These are phyloP conservation scores for Cydia amplana DNA, from an alignment of 1,140 invertebrate species.

Conservation along the genomic window DNA sequence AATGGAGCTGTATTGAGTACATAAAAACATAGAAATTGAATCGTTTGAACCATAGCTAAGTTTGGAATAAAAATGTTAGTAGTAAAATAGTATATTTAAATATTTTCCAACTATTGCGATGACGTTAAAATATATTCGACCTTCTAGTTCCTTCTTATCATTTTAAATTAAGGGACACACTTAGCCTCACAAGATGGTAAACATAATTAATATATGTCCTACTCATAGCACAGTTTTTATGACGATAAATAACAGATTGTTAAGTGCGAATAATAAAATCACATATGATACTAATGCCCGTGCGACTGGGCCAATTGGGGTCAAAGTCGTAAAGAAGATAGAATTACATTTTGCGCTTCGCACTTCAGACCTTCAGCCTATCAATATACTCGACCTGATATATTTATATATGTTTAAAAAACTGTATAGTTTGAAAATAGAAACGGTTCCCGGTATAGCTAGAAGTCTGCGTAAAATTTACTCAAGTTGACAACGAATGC, in stretches of 20 bases:
- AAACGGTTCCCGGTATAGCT: too few species aligned
- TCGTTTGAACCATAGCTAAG: too few species aligned
- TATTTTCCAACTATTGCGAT: too few species aligned
- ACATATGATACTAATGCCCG: constrained; percentile 63
- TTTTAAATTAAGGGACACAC: not conserved
- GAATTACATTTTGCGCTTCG: constrained; percentile 82
- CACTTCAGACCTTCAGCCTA: constrained; percentile 13
- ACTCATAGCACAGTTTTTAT: not conserved
- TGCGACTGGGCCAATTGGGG: constrained; percentile 62
- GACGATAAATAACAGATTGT: constrained; percentile 15
- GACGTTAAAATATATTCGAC: too few species aligned
- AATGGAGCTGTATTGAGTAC: too few species aligned
- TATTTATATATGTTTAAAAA: not conserved
- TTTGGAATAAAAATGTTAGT: too few species aligned
- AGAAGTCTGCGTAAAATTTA: too few species aligned
- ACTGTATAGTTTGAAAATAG: too few species aligned
- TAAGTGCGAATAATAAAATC: constrained; percentile 54
- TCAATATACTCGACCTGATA: not conserved
- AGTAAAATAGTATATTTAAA: too few species aligned
- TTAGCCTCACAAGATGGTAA: not conserved
- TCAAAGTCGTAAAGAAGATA: constrained; percentile 66
- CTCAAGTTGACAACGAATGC: too few species aligned
- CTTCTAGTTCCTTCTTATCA: too few species aligned
- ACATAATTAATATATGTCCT: not conserved
- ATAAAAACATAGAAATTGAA: too few species aligned